phyloP scores from a whole-genome alignment of 1,140 invertebrate genomes.

The Cardiocondyla obscurior region DNA sequence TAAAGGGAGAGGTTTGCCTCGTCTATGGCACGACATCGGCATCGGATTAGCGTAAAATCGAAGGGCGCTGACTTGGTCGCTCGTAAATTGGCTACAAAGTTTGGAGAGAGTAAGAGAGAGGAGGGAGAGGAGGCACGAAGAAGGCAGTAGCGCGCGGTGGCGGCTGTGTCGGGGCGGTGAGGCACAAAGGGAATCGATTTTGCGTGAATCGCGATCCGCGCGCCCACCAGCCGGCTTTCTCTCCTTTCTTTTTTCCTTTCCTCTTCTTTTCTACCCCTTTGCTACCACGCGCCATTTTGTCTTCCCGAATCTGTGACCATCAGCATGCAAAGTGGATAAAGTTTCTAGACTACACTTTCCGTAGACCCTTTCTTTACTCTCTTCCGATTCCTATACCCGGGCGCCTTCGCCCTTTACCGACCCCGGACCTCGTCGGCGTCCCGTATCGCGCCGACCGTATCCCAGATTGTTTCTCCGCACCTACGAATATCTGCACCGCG shows the following conservation, averaged over 20 bases:
- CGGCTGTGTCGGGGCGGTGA: conserved; percentile 19
- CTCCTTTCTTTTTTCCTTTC: neutral
- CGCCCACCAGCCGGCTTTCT: conserved; percentile 41
- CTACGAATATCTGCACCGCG: conserved; percentile 52
- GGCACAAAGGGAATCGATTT: conserved; percentile 75
- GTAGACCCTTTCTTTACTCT: conserved; percentile 70
- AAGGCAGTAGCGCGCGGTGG: conserved; percentile 2
- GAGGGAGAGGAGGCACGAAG: conserved; percentile 21
- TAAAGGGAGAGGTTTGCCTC: conserved; percentile 65
- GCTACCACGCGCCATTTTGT: conserved; percentile 73
- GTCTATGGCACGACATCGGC: conserved; percentile 71
- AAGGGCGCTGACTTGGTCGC: conserved; percentile 77
- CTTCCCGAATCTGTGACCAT: conserved; percentile 77
- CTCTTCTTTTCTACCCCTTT: conserved; percentile 28
- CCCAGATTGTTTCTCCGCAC: conserved; percentile 71
- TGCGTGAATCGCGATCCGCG: conserved; percentile 72
- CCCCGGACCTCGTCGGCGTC: conserved; percentile 37
- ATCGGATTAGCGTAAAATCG: conserved; percentile 78
- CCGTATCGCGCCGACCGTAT: conserved; percentile 61
- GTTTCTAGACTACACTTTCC: conserved; percentile 75
- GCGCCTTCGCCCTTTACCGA: conserved; percentile 35
- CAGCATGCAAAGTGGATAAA: conserved; percentile 79
- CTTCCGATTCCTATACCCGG: conserved; percentile 71
- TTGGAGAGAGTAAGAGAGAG: conserved; percentile 62
- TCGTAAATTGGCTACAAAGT: conserved; percentile 80